Evolutionary conservation across 2,113 vertebrate genomes (phyloP).

Genomic region (Aegypius monachus): DNA sequence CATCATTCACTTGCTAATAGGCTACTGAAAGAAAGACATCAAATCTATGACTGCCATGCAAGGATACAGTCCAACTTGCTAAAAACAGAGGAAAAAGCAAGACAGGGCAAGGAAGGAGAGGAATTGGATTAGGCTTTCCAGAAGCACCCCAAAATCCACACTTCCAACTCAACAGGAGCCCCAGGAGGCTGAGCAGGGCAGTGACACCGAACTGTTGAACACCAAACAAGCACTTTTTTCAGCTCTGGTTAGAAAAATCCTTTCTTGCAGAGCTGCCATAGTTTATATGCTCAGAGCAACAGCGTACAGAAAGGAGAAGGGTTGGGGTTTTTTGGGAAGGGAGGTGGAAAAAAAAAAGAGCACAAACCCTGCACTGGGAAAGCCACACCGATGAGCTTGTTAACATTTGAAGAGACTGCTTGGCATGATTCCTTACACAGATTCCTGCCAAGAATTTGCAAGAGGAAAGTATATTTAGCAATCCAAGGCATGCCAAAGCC

Average conservation of each 20-base stretch:
- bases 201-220: neutral
- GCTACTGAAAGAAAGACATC: neutral
- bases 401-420: conserved; percentile 72
- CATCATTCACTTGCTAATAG: conserved; percentile 29
- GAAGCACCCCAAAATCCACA: neutral
- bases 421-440: conserved; percentile 62
- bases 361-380: conserved; percentile 50
- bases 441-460: conserved; percentile 66
- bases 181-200: neutral
- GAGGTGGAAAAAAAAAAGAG: neutral
- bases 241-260: neutral
- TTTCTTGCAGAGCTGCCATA: neutral
- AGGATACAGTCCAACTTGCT: neutral
- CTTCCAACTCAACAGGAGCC: neutral
- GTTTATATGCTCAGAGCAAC: conserved; percentile 7
- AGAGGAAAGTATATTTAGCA: conserved; percentile 80
- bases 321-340: neutral
- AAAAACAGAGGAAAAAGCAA: neutral
- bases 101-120: neutral
- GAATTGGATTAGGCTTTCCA: neutral
- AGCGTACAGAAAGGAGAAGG: neutral
- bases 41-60: neutral
- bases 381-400: conserved; percentile 73
- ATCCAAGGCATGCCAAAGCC: conserved; percentile 74
- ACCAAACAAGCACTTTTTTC: neutral